Evolutionary conservation across 2,888 invertebrate species (phyloP).

Genomic region (Neoitamus cyanurus): DNA sequence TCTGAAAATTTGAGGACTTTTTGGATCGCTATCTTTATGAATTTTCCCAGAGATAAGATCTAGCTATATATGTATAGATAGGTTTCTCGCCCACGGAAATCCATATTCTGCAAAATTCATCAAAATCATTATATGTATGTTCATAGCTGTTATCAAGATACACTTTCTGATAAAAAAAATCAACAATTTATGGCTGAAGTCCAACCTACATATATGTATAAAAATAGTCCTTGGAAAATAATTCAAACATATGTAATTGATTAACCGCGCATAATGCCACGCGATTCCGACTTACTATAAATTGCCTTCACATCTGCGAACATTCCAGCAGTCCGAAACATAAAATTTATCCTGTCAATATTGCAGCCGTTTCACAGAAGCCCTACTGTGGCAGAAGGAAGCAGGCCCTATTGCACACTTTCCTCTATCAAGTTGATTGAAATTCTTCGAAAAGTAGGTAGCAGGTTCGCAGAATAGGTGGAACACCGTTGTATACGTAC

Average conservation of each 20-base stretch:
- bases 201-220: not conserved
- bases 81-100: too few species aligned
- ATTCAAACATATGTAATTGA: not conserved
- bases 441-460: not conserved
- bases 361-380: not conserved
- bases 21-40: too few species aligned
- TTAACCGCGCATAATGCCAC: not conserved
- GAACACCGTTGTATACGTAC: not conserved
- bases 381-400: not conserved
- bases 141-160: too few species aligned
- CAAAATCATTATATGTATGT: too few species aligned
- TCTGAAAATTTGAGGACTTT: too few species aligned
- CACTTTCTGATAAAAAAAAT: not conserved
- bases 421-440: constrained; percentile 5
- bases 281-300: not conserved
- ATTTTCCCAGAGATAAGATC: too few species aligned
- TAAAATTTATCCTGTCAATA: not conserved
- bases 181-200: not conserved
- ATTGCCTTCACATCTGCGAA: not conserved
- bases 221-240: not conserved
- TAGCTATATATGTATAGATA: too few species aligned
- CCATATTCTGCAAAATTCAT: too few species aligned
- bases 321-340: not conserved
- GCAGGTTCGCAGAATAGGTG: constrained; percentile 10
- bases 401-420: not conserved